These are phyloP conservation scores for Tautogolabrus adspersus DNA, from an alignment of 2,113 vertebrate genomes.

Conservation along the genomic window DNA sequence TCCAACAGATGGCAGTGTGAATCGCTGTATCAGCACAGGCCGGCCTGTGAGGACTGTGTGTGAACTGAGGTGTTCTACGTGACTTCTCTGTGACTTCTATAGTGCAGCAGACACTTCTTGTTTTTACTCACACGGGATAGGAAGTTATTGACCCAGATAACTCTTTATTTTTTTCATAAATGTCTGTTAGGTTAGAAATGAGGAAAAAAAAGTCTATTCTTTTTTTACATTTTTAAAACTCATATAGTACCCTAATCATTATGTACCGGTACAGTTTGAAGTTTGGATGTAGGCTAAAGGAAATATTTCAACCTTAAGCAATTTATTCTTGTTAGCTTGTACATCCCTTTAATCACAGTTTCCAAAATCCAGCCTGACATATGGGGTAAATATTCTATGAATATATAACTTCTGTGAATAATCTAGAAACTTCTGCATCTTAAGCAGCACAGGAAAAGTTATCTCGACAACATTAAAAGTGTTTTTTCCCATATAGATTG, in stretches of 20 bases:
- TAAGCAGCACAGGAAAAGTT: neutral
- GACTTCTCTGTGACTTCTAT: neutral
- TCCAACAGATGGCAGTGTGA: constrained; percentile 83
- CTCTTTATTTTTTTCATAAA: neutral
- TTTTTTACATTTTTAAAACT: too few species aligned
- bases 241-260: too few species aligned
- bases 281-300: too few species aligned
- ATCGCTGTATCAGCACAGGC: constrained; percentile 44
- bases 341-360: neutral
- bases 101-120: neutral
- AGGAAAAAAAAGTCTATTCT: neutral
- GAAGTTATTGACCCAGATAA: neutral
- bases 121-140: neutral
- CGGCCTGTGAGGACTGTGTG: constrained; percentile 14
- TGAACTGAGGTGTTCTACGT: constrained; percentile 6
- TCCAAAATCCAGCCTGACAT: neutral
- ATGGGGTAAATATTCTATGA: too few species aligned
- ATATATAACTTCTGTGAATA: neutral
- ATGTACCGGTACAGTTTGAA: too few species aligned
- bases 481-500: neutral
- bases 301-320: too few species aligned
- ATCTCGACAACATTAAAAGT: neutral
- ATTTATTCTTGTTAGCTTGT: neutral
- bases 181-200: neutral
- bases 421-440: neutral